Evolutionary conservation across 2,888 invertebrate species (phyloP), one percentile per base, ranked within the genome.

Genomic region (Tiliacea citrago): DNA sequence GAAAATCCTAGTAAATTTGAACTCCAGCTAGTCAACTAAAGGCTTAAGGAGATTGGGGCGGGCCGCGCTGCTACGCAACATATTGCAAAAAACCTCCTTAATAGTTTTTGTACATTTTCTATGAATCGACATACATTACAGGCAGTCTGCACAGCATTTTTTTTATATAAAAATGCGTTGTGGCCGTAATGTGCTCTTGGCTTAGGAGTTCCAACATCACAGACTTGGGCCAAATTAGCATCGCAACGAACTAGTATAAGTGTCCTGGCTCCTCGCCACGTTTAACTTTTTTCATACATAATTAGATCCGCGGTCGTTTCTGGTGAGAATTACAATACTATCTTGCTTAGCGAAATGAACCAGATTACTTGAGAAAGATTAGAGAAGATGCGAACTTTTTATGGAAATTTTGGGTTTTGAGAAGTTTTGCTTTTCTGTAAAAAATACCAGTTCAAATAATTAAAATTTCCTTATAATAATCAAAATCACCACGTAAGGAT

Each of bases 261-360:
- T 76, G 71, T 79, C 68, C 70, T 85, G 84, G 86, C 86, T 49
- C 63, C 51, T 61, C 60, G 79, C 85, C 86, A 79, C 63, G 57
- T 62, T 55, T 16, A 67, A 70, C 69, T 79, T 85, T 84, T 84
- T 77, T 68, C 51, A 68, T 76, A 71, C 63, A 67, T 84, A 83
- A 83, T 83, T 86, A 82, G 82, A 78, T 65, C 45, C 62, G 82
- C 49, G 73, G 86, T 84, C 72, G 67, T 75, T 76, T 67, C 68
- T 67, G 53, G 61, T 67, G 10, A 49, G 29, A 62, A 72, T 76
- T 83, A 81, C 71, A 73, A 65, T 69, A 71, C 63, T 69, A 73
- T 69, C 68, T 82, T 58, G 57, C 51, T 75, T 71, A 29, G 39
- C 18, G 10, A 61, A 63, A 55, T 58, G 21, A 13, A 29, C n/a